Evolutionary conservation across 2,888 invertebrate genomes (phyloP).

Genomic region (Macrostomum cliftonense): DNA sequence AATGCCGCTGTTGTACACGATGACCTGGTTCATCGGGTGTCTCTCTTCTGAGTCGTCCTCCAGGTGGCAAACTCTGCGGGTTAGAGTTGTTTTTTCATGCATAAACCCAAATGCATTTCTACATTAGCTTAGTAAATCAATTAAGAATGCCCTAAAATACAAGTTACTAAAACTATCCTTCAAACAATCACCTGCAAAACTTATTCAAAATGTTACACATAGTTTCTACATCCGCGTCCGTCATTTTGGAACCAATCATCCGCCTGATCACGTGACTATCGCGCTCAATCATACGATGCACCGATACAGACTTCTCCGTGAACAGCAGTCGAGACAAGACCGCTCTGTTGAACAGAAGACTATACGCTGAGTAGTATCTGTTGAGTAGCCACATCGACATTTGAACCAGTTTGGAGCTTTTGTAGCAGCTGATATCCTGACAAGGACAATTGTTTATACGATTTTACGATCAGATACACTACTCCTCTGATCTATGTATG

Average conservation of each 20-base stretch:
- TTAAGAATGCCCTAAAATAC: too few species aligned
- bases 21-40: conserved; percentile 37
- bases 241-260: conserved; percentile 21
- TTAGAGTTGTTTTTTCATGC: too few species aligned
- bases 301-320: conserved; percentile 31
- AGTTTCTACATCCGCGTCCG: conserved; percentile 17
- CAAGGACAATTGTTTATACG: too few species aligned
- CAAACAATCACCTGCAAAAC: not conserved
- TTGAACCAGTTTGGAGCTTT: conserved; percentile 27
- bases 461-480: too few species aligned
- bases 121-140: too few species aligned
- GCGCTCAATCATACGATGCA: conserved; percentile 30
- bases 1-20: conserved; percentile 35
- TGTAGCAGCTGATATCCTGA: conserved; percentile 29
- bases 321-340: conserved; percentile 31
- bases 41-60: conserved; percentile 29
- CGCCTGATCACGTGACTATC: conserved; percentile 29
- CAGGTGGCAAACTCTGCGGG: conserved; percentile 27
- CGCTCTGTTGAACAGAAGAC: conserved; percentile 23
- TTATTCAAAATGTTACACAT: conserved; percentile 9
- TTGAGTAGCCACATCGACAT: conserved; percentile 27
- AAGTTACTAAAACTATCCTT: too few species aligned
- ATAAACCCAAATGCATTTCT: too few species aligned
- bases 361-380: conserved; percentile 31
- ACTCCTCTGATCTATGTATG: too few species aligned